Evolutionary conservation across 2,113 vertebrate species (phyloP).

Genomic region (Hydrolagus affinis): DNA sequence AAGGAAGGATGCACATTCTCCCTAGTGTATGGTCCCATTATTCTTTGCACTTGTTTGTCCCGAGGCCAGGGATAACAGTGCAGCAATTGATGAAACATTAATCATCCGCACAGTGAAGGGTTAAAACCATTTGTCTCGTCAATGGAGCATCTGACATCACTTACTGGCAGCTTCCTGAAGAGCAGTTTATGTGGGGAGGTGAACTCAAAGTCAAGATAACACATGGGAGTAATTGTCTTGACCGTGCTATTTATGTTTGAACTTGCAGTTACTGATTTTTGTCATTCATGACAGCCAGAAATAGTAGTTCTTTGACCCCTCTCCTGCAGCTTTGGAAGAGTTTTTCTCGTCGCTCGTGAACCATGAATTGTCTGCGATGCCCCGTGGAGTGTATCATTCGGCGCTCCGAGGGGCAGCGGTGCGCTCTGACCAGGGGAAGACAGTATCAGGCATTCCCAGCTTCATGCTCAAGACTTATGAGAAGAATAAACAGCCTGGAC

Average conservation of each 20-base stretch:
- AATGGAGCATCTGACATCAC: conserved; percentile 31
- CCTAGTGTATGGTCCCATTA: neutral
- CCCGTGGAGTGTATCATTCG: conserved; percentile 81
- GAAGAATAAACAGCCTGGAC: conserved; percentile 86
- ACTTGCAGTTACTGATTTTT: conserved; percentile 33
- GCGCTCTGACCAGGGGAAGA: conserved; percentile 74
- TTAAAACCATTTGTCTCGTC: conserved; percentile 33
- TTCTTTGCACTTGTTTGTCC: conserved; percentile 7
- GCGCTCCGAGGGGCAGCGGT: conserved; percentile 61
- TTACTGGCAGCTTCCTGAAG: conserved; percentile 34
- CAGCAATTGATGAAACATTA: conserved; percentile 34
- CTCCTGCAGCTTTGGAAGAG: conserved; percentile 67
- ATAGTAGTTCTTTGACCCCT: neutral
- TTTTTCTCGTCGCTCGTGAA: conserved; percentile 76
- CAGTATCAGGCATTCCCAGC: conserved; percentile 68
- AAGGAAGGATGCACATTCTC: neutral
- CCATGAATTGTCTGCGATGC: conserved; percentile 87
- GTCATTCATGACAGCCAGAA: conserved; percentile 7
- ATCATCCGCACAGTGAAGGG: conserved; percentile 30
- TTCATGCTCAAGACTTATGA: conserved; percentile 89
- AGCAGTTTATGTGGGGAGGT: conserved; percentile 32
- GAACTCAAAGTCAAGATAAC: conserved; percentile 28
- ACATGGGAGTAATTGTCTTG: conserved; percentile 31
- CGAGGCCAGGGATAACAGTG: neutral
- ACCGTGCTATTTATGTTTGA: conserved; percentile 35